Conservation (phyloP, 2,797 vertebrate species). For the Molothrus aeneus region DNA sequence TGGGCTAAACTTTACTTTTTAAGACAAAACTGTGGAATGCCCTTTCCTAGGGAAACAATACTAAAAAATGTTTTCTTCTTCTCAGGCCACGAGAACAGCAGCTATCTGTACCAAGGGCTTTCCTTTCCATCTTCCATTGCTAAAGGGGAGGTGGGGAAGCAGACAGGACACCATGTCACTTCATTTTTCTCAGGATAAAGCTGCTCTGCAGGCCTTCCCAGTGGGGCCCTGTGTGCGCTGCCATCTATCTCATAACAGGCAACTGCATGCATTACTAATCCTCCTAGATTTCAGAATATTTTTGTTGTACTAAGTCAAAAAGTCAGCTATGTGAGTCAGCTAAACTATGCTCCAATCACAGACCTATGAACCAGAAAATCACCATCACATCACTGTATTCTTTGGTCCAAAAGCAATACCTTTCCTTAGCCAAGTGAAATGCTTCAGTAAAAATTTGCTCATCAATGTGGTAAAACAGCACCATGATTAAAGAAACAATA, state of each 20-base stretch:
- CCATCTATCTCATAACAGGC: slow-evolving; percentile 8
- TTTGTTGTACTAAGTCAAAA: slow-evolving; percentile 42
- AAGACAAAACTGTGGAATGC: background rate
- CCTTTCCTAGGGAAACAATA: background rate
- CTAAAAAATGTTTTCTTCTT: background rate
- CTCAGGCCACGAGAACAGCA: background rate
- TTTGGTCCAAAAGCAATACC: slow-evolving; percentile 40
- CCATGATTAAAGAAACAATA: background rate
- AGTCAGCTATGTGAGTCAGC: slow-evolving; percentile 59
- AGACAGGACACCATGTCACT: background rate
- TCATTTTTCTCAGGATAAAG: slow-evolving; percentile 19
- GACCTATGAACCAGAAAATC: background rate
- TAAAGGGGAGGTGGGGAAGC: background rate
- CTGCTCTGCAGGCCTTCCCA: background rate
- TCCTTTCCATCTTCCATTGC: background rate
- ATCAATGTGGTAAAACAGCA: background rate
- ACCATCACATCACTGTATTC: background rate
- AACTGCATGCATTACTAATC: slow-evolving; percentile 29
- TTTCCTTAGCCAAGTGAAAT: background rate
- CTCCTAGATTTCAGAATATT: slow-evolving; percentile 45
- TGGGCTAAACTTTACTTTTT: background rate
- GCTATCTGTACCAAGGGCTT: background rate
- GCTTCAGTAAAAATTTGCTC: background rate
- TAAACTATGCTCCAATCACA: slow-evolving; percentile 21
- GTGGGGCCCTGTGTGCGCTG: background rate